phyloP scores from a whole-genome alignment of 2,113 vertebrate species.

The Prunella fulvescens region DNA sequence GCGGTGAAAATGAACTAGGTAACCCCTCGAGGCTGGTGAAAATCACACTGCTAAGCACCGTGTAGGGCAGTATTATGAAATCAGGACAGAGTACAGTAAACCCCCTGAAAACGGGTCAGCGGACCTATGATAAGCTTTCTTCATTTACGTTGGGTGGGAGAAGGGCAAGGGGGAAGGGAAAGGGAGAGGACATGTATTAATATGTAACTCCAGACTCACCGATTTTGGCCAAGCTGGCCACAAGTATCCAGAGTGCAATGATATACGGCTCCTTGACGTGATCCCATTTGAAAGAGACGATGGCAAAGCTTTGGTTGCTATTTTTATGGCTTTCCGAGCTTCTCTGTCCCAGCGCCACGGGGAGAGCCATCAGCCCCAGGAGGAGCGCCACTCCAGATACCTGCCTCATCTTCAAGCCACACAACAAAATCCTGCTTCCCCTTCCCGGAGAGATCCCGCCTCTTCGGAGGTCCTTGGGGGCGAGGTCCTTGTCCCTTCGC shows the following conservation, averaged over 20 bases:
- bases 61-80: neutral
- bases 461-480: constrained; percentile 7
- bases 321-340: neutral
- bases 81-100: constrained; percentile 27
- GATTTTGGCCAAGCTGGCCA: constrained; percentile 86
- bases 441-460: constrained; percentile 30
- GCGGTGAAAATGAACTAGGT: neutral
- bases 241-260: constrained; percentile 84
- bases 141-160: neutral
- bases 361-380: constrained; percentile 18
- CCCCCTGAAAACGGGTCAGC: neutral
- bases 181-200: neutral
- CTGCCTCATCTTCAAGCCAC: constrained; percentile 9
- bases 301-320: constrained; percentile 52
- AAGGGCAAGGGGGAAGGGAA: neutral
- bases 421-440: neutral
- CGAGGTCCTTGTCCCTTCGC: neutral
- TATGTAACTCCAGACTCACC: constrained; percentile 70
- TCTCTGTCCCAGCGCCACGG: neutral
- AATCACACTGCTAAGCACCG: neutral
- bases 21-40: neutral
- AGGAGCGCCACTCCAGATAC: neutral
- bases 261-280: constrained; percentile 84
- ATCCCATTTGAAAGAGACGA: constrained; percentile 85
- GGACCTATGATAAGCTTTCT: neutral